phyloP scores from a whole-genome alignment of 2,113 vertebrate species.

The Chaetorhynchus papuensis region DNA sequence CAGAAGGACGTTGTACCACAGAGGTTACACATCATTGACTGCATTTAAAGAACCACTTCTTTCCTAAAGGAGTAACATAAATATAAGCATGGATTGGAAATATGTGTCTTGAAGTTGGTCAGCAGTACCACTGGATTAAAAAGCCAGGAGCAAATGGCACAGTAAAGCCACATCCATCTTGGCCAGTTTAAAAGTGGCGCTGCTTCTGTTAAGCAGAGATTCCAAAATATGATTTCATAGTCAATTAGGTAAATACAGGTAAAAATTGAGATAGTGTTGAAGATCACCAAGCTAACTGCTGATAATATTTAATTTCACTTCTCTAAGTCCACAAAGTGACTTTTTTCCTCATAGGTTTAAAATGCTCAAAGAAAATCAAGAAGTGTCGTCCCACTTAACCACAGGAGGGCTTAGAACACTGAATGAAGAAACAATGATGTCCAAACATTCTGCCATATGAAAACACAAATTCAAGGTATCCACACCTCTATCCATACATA shows the following conservation, averaged over 20 bases:
- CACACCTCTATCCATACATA: background rate
- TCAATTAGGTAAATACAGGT: slow-evolving; percentile 79
- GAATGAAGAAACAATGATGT: background rate
- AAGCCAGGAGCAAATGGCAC: slow-evolving; percentile 38
- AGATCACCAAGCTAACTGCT: slow-evolving; percentile 77
- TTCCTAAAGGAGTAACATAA: background rate
- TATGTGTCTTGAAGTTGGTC: slow-evolving; percentile 46
- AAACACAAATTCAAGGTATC: background rate
- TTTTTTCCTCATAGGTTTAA: slow-evolving; percentile 13
- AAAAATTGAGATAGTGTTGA: slow-evolving; percentile 68
- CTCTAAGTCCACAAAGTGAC: slow-evolving; percentile 63
- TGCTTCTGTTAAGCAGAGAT: slow-evolving; percentile 52
- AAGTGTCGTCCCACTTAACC: background rate
- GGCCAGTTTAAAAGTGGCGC: slow-evolving; percentile 64
- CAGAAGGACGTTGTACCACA: background rate
- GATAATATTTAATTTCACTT: slow-evolving; percentile 76
- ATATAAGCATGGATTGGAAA: slow-evolving; percentile 43
- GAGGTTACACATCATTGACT: background rate
- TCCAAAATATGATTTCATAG: slow-evolving; percentile 74
- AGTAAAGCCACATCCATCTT: slow-evolving; percentile 74
- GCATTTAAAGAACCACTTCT: background rate
- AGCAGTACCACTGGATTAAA: slow-evolving; percentile 13
- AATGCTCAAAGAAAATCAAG: slow-evolving; percentile 47
- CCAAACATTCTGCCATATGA: background rate
- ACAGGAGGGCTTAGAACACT: slow-evolving; percentile 4